A percentile compares a stretch with the other conserved stretches of the same genome.
Evolutionary conservation across 1,140 invertebrate species (phyloP).

Genomic region (Harpegnathos saltator): DNA sequence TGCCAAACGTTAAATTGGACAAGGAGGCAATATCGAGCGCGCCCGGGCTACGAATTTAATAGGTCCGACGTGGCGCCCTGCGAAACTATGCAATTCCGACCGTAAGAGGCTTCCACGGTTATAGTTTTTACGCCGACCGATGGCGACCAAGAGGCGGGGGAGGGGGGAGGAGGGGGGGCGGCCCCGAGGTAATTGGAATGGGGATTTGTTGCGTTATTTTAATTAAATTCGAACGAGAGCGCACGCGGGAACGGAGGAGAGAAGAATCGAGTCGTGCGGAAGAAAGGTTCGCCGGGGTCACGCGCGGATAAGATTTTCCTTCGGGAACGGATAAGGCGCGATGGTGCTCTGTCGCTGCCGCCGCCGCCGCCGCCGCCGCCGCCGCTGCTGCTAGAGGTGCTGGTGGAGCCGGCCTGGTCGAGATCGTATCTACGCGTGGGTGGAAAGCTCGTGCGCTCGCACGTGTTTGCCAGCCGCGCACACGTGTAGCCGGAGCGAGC

Average conservation of each 20-base stretch:
- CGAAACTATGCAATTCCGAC: constrained; percentile 52
- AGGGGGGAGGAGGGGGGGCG: background rate
- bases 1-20: constrained; percentile 45
- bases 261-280: background rate
- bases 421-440: constrained; percentile 26
- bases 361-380: too few species aligned
- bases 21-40: constrained; percentile 26
- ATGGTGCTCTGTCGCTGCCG: too few species aligned
- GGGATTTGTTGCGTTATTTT: constrained; percentile 73
- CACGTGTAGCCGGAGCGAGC: constrained; percentile 1
- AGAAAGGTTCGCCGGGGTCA: constrained; percentile 2
- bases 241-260: background rate
- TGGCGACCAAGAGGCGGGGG: too few species aligned
- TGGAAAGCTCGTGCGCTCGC: background rate
- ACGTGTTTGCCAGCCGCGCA: background rate
- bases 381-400: too few species aligned
- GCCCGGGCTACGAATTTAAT: constrained; percentile 65
- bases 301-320: constrained; percentile 50
- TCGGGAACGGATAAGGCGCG: constrained; percentile 26
- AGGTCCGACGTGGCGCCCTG: constrained; percentile 49
- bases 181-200: constrained; percentile 69
- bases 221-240: constrained; percentile 70
- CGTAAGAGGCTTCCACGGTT: constrained; percentile 55
- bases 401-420: background rate
- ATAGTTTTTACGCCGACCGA: constrained; percentile 63